Evolutionary conservation across 2,888 invertebrate genomes (phyloP).

Genomic region (Drosophila histrio): DNA sequence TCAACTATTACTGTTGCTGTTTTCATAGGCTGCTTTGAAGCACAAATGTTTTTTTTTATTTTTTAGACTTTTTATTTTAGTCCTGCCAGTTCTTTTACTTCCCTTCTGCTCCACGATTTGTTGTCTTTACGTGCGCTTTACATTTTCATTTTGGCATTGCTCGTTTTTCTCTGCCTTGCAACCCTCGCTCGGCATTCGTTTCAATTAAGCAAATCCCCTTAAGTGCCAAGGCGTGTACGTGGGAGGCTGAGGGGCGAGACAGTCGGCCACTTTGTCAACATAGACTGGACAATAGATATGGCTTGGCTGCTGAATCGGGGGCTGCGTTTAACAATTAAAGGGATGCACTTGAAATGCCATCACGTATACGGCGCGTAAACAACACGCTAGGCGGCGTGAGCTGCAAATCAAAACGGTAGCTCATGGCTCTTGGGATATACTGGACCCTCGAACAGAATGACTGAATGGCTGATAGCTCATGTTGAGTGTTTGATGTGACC

Average conservation of each 20-base stretch:
- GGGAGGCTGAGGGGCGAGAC: conserved; percentile 1
- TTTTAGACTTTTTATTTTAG: conserved; percentile 48
- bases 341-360: conserved; percentile 74
- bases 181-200: conserved; percentile 66
- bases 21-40: conserved; percentile 31
- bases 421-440: conserved; percentile 23
- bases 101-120: background rate
- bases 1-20: conserved; percentile 15
- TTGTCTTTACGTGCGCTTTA: conserved; percentile 45
- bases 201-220: conserved; percentile 82
- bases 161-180: conserved; percentile 34
- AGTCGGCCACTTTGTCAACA: conserved; percentile 53
- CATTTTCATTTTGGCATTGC: conserved; percentile 55
- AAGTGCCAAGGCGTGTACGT: conserved; percentile 79
- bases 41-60: conserved; percentile 60
- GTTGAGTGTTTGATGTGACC: conserved; percentile 61
- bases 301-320: conserved; percentile 10
- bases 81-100: background rate
- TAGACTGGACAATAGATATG: conserved; percentile 41
- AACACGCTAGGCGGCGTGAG: conserved; percentile 37
- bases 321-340: conserved; percentile 73
- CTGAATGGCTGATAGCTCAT: conserved; percentile 1
- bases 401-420: conserved; percentile 42
- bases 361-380: conserved; percentile 68
- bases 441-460: conserved; percentile 3